These are phyloP conservation scores for Sphaeridia pumilis DNA, from an alignment of 2,888 invertebrate genomes.

Conservation along the genomic window DNA sequence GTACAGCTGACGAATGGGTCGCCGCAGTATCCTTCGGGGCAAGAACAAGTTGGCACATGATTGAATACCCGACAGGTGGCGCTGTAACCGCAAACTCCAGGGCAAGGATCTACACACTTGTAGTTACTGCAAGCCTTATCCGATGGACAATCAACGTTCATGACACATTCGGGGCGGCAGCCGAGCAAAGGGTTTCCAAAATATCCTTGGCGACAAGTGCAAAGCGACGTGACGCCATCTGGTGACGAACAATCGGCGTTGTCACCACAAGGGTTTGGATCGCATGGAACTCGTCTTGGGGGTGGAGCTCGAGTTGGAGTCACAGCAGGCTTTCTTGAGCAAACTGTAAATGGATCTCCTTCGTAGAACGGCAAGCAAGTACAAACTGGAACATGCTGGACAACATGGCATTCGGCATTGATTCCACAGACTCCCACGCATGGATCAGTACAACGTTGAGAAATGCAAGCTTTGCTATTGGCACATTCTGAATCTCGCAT, in stretches of 20 bases:
- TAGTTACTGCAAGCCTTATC: conserved; percentile 39
- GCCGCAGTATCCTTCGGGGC: conserved; percentile 52
- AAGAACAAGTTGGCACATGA: conserved; percentile 44
- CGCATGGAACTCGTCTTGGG: conserved; percentile 22
- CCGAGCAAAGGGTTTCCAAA: conserved; percentile 45
- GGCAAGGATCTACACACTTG: conserved; percentile 37
- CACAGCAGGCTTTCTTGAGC: conserved; percentile 48
- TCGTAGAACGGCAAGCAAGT: conserved; percentile 50
- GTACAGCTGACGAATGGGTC: conserved; percentile 54
- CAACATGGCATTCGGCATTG: conserved; percentile 57
- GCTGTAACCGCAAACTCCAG: conserved; percentile 36
- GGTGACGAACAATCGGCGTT: conserved; percentile 35
- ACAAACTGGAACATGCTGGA: conserved; percentile 62
- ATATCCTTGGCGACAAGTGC: conserved; percentile 50
- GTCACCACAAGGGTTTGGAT: conserved; percentile 27
- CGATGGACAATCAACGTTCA: conserved; percentile 45
- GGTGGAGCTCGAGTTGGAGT: neutral
- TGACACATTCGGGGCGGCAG: conserved; percentile 72
- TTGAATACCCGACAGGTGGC: conserved; percentile 37
- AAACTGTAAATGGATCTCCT: conserved; percentile 68
- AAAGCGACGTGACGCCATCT: conserved; percentile 43
- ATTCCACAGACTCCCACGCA: conserved; percentile 63
- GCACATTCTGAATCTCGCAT: conserved; percentile 67
- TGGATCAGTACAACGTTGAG: conserved; percentile 61
- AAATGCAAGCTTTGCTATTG: conserved; percentile 62